phyloP scores from a whole-genome alignment of 2,797 vertebrate genomes.

The Gouania willdenowi region DNA sequence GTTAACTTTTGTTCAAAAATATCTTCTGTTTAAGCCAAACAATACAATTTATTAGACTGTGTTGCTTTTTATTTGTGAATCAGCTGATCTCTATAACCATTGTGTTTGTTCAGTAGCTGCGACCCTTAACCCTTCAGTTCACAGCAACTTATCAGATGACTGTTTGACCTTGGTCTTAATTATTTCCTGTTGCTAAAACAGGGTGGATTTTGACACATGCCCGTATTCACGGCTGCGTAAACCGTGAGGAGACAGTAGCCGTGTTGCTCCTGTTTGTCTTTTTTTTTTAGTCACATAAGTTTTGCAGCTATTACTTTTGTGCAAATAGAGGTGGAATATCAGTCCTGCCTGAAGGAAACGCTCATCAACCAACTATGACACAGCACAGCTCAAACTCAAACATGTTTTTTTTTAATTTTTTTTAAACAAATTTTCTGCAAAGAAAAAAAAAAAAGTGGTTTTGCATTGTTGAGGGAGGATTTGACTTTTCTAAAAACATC shows the following conservation, averaged over 20 bases:
- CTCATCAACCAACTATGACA: too few species aligned
- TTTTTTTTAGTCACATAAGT: neutral
- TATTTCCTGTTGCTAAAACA: constrained; percentile 81
- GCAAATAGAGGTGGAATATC: constrained; percentile 5
- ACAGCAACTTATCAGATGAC: constrained; percentile 82
- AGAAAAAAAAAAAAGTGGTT: neutral
- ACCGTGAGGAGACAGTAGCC: constrained; percentile 3
- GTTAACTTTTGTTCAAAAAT: too few species aligned
- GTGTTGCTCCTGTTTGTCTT: neutral
- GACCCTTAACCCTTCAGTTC: constrained; percentile 75
- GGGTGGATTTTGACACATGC: constrained; percentile 66
- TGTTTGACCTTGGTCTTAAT: constrained; percentile 86
- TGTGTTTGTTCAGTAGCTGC: constrained; percentile 75
- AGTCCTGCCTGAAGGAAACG: too few species aligned
- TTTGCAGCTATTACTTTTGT: constrained; percentile 3
- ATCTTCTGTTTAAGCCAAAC: constrained; percentile 16
- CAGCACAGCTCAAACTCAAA: too few species aligned
- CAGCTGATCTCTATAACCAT: constrained; percentile 77
- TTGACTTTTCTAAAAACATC: constrained; percentile 7
- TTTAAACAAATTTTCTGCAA: neutral
- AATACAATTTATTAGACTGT: constrained; percentile 28
- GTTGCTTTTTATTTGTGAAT: constrained; percentile 46
- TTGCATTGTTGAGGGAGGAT: neutral
- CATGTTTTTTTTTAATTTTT: too few species aligned
- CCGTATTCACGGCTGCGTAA: constrained; percentile 27